Evolutionary conservation across 2,797 vertebrate genomes (phyloP), one percentile per base, ranked within the genome.

Genomic region (Acanthis flammea): DNA sequence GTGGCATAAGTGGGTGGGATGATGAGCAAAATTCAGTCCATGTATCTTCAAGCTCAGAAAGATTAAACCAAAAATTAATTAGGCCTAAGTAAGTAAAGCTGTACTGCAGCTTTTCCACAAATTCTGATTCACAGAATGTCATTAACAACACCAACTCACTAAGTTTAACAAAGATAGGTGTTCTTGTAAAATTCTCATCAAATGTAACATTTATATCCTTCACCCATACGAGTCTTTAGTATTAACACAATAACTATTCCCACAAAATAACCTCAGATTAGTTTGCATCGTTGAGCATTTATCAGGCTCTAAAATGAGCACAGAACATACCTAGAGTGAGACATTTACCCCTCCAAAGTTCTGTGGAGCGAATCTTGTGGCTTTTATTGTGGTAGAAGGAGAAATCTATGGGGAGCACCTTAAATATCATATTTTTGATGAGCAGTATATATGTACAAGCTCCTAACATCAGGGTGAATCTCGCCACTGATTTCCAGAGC

Each of bases 51-150:
- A 44, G 19, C 19, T 75, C 28, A 65, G 31, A 39, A 60, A 78
- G 42, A 72, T 84, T 78, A 93, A 95, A 72, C 15, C 21, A 72
- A 68, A 91, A 90, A 68, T 92, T 17, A 83, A 86, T 88, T 91
- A 72, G 37, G 31, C 28, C 35, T 71, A 51, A 71, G 39, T 83
- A 86, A 80, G 57, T 14, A 72, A 74, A 45, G 31, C 11, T 78
- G 17, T 72, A 30, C 28, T 53, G 48, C 14, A 75, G 58, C 15
- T 53, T 44, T 63, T 10, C 11, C 53, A 63, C 24, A 35, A 42
- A 82, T 86, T 78, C 58, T 55, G 10, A 62, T 86, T 83, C 70
- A 22, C 42, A 86, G 58, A 54, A 70, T n/a, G 19, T 31, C 50
- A 55, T 78, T 81, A 92, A 70, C 62, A 86, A 28, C 41, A 86